Evolutionary conservation across 2,797 vertebrate species (phyloP).

Genomic region (Varecia variegata): DNA sequence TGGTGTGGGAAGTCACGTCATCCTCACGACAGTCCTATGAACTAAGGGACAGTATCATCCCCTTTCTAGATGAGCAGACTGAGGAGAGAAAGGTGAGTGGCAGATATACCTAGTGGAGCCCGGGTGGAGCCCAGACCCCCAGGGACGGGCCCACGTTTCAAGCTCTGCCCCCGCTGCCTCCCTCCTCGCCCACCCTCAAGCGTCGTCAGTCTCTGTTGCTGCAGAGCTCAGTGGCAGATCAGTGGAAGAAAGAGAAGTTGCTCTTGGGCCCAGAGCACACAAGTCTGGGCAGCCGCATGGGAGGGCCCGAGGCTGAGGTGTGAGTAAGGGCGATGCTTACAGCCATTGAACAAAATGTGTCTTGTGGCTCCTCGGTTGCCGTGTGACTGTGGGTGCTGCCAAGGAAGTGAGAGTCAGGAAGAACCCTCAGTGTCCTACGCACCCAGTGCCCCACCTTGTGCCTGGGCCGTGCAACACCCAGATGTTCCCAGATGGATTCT

Average conservation of each 20-base stretch:
- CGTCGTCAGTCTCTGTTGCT: accelerated
- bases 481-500: not conserved
- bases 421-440: accelerated
- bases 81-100: not conserved
- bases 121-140: not conserved
- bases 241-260: not conserved
- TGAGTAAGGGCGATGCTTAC: not conserved
- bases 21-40: not conserved
- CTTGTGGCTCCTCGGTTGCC: not conserved
- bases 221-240: not conserved
- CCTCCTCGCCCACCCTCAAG: accelerated
- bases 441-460: not conserved
- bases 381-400: not conserved
- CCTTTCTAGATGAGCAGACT: not conserved
- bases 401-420: not conserved
- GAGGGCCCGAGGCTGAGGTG: accelerated
- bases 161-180: too few relatives aligned
- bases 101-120: not conserved
- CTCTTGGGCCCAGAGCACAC: not conserved
- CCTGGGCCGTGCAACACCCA: not conserved
- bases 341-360: not conserved
- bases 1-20: accelerated
- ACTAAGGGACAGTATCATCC: not conserved
- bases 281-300: accelerated
- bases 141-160: not conserved